Evolutionary conservation across 2,888 invertebrate genomes (phyloP).

Genomic region (Sicus ferrugineus): DNA sequence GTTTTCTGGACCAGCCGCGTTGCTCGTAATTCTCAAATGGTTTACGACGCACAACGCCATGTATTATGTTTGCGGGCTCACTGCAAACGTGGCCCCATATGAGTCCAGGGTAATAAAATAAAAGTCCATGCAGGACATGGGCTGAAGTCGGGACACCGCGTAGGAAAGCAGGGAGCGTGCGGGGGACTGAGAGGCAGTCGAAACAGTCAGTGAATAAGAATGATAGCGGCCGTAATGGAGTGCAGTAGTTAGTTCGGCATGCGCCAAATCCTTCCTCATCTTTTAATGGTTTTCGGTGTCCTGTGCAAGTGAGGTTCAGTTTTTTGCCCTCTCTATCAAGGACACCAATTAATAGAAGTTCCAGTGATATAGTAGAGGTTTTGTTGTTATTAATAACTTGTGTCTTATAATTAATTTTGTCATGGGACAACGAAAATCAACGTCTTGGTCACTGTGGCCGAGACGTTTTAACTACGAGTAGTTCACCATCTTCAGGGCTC

Average conservation of each 20-base stretch:
- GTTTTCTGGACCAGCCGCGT: conserved; percentile 8
- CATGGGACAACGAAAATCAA: too few relatives aligned
- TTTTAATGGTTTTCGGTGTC: conserved; percentile 15
- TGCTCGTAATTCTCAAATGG: conserved; percentile 36
- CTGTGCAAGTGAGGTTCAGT: not conserved
- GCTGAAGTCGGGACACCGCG: not conserved
- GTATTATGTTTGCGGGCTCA: not conserved
- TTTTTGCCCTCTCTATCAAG: not conserved
- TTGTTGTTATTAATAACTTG: too few relatives aligned
- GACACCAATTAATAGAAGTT: conserved; percentile 3
- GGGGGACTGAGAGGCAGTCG: not conserved
- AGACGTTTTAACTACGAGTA: too few relatives aligned
- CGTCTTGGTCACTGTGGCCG: too few relatives aligned
- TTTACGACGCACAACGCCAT: conserved; percentile 24
- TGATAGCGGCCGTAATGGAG: not conserved
- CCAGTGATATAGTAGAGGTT: too few relatives aligned
- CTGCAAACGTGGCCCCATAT: conserved; percentile 13
- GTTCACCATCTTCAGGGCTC: too few relatives aligned
- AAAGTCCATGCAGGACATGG: not conserved
- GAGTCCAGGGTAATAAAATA: conserved; percentile 22
- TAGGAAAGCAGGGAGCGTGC: not conserved
- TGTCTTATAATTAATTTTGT: too few relatives aligned
- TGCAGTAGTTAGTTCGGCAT: not conserved
- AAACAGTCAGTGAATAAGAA: not conserved
- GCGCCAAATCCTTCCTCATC: not conserved